Percentiles rank a stretch among this genome's conserved stretches.
Evolutionary conservation across 2,888 invertebrate genomes (phyloP).

Genomic region (Acanthosepion lycidas): DNA sequence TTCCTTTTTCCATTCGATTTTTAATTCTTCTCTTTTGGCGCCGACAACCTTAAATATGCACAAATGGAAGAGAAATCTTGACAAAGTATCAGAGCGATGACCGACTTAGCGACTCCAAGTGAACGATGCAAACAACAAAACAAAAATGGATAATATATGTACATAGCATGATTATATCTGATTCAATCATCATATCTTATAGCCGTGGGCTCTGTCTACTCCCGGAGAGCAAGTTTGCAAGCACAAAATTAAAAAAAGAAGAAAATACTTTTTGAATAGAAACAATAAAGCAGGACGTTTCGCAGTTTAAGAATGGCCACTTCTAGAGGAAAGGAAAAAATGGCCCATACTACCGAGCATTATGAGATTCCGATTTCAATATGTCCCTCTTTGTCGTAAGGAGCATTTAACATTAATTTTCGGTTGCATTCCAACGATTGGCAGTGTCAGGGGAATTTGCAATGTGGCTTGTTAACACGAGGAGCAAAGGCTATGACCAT

Average conservation of each 20-base stretch:
- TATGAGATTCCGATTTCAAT: slow-evolving; percentile 12
- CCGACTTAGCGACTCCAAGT: neutral
- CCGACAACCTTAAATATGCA: neutral
- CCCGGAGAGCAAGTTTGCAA: neutral
- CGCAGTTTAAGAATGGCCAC: neutral
- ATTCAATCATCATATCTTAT: neutral
- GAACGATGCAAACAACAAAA: neutral
- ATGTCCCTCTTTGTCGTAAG: neutral
- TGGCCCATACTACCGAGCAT: neutral
- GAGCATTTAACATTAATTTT: neutral
- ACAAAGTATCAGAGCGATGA: neutral
- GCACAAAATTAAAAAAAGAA: neutral
- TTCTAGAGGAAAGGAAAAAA: neutral
- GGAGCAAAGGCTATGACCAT: neutral
- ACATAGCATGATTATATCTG: slow-evolving; percentile 20
- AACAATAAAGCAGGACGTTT: neutral
- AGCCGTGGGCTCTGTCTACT: neutral
- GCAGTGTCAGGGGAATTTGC: neutral
- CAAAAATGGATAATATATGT: neutral
- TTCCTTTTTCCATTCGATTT: neutral
- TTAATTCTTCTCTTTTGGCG: neutral
- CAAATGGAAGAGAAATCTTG: neutral
- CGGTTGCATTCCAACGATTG: neutral
- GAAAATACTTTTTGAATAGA: neutral
- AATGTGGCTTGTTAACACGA: neutral